phyloP scores from a whole-genome alignment of 1,140 invertebrate species.

The Heliconius hermathena region DNA sequence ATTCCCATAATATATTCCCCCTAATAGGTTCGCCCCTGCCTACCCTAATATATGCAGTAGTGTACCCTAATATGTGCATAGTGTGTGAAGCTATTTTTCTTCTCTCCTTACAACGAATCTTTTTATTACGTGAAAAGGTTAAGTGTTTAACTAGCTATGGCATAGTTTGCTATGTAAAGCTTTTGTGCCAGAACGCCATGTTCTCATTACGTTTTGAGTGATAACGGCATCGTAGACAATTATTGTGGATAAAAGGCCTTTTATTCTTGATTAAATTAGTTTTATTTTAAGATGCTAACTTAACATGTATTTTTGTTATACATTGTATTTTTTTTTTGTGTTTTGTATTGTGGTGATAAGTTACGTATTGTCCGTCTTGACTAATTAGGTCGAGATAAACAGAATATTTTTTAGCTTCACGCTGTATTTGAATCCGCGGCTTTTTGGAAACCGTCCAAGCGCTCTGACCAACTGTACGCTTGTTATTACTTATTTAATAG shows the following conservation, averaged over 20 bases:
- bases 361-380: no score
- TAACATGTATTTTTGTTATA: no score
- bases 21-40: no score
- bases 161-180: constrained; percentile 10
- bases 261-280: constrained; percentile 2
- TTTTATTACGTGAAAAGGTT: neutral
- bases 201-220: constrained; percentile 22
- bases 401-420: no score
- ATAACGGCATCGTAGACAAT: neutral
- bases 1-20: no score
- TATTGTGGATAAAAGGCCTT: neutral
- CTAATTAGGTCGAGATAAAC: no score
- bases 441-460: no score
- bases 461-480: neutral
- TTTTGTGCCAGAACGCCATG: constrained; percentile 14
- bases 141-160: constrained; percentile 26
- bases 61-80: no score
- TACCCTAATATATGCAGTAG: no score
- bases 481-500: neutral
- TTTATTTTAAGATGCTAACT: neutral
- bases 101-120: neutral
- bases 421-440: no score
- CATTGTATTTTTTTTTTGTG: no score
- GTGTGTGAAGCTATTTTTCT: neutral
- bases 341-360: no score